These are phyloP conservation scores for Dipodomys spectabilis DNA, from an alignment of 2,113 vertebrate genomes.

Conservation along the genomic window DNA sequence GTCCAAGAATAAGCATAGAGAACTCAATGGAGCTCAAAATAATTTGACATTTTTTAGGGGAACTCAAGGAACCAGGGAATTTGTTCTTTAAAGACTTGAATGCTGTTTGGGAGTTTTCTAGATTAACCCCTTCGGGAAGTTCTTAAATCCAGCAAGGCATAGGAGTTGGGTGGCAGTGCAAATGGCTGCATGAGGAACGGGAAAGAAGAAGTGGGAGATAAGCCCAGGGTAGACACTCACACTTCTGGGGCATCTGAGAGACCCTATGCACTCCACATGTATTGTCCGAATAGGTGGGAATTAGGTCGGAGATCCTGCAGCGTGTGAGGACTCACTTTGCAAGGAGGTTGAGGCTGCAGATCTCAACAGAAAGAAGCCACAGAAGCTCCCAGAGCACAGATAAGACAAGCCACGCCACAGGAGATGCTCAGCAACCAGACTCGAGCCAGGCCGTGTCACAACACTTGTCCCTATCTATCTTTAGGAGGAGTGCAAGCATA, in stretches of 20 bases:
- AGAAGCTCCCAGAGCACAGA: not conserved
- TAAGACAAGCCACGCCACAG: not conserved
- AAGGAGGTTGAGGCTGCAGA: not conserved
- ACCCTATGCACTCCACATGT: not conserved
- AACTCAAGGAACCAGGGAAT: not conserved
- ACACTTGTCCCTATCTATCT: not conserved
- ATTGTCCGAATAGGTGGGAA: not conserved
- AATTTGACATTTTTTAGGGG: not conserved
- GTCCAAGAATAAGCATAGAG: not conserved
- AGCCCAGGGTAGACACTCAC: not conserved
- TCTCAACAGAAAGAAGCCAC: not conserved
- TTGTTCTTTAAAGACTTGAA: not conserved
- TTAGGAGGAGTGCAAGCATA: not conserved
- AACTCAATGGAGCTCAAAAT: not conserved
- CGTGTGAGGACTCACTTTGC: not conserved
- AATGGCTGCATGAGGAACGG: not conserved
- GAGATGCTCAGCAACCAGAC: not conserved
- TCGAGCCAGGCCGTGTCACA: fast-evolving
- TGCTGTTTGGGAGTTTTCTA: not conserved
- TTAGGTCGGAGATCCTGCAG: not conserved
- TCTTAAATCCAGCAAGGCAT: not conserved
- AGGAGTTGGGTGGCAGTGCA: not conserved
- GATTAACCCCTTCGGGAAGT: not conserved
- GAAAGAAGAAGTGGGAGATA: not conserved
- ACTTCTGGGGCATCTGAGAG: not conserved